Evolutionary conservation across 2,113 vertebrate genomes (phyloP).

Genomic region (Syngnathoides biaculeatus): DNA sequence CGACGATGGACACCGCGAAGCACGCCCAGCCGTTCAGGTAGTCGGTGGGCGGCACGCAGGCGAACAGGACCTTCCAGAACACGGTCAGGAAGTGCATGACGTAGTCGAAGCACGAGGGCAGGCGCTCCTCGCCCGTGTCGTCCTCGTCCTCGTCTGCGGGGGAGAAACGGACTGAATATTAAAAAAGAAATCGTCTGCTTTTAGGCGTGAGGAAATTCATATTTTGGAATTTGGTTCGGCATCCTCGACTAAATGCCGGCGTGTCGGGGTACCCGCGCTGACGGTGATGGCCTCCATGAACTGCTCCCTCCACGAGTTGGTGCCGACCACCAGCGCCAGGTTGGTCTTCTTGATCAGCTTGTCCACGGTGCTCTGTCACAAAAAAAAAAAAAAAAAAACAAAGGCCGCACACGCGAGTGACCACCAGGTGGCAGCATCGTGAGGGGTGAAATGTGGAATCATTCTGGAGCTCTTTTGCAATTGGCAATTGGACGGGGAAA

Average conservation of each 20-base stretch:
- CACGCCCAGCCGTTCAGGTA: conserved; percentile 97
- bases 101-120: conserved; percentile 97
- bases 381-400: neutral
- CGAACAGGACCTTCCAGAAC: conserved; percentile 99
- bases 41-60: conserved; percentile 93
- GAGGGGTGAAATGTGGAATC: too few relatives aligned
- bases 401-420: neutral
- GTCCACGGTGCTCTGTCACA: conserved; percentile 89
- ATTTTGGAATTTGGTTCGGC: too few relatives aligned
- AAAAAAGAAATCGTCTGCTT: too few relatives aligned
- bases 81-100: conserved; percentile 99
- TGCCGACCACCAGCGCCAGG: conserved; percentile 94
- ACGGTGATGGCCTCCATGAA: conserved; percentile 98
- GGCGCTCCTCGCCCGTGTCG: conserved; percentile 88
- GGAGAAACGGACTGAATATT: neutral
- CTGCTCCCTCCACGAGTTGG: conserved; percentile 97
- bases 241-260: too few relatives aligned
- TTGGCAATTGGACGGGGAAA: too few relatives aligned
- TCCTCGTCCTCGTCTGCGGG: conserved; percentile 88
- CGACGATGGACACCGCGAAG: conserved; percentile 87
- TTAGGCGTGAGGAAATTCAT: too few relatives aligned
- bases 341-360: conserved; percentile 99
- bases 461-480: too few relatives aligned
- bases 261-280: conserved; percentile 81
- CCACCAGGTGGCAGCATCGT: conserved; percentile 61